Percentiles rank a stretch among this genome's conserved stretches.
Evolutionary conservation across 2,113 vertebrate species (phyloP).

Genomic region (Brachionichthys hirsutus): DNA sequence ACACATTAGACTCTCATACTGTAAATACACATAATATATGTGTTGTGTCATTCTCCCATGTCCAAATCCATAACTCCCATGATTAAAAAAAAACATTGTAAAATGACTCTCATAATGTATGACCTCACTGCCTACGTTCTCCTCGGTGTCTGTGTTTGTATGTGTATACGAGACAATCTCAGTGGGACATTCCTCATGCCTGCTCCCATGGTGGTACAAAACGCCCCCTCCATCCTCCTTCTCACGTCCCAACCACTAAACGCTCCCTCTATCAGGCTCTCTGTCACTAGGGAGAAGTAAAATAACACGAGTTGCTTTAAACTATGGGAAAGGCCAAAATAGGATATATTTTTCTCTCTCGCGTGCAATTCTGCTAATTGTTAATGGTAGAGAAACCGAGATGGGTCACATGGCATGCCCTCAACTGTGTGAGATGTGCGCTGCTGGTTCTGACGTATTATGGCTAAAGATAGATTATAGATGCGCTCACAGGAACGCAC

Average conservation of each 20-base stretch:
- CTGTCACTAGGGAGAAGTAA: conserved; percentile 43
- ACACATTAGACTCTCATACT: conserved; percentile 1
- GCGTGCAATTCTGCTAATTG: conserved; percentile 13
- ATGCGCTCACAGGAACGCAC: conserved; percentile 22
- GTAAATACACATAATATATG: conserved; percentile 6
- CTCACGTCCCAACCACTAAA: conserved; percentile 62
- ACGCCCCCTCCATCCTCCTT: conserved; percentile 71
- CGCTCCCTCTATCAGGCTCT: conserved; percentile 38
- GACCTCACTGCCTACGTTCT: conserved; percentile 24
- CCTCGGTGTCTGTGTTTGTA: conserved; percentile 9
- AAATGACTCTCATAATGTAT: conserved; percentile 29
- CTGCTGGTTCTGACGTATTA: conserved; percentile 56
- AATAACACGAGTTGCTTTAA: conserved; percentile 50
- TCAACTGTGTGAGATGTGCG: conserved; percentile 61
- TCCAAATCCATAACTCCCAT: conserved; percentile 21
- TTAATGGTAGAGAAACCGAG: conserved; percentile 29
- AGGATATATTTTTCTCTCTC: conserved; percentile 51
- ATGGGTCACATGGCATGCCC: conserved; percentile 64
- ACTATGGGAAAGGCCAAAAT: conserved; percentile 70
- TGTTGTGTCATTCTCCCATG: conserved; percentile 55
- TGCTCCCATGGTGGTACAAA: conserved; percentile 59
- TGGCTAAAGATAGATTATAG: conserved; percentile 63
- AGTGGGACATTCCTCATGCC: conserved; percentile 55
- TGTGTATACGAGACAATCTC: conserved; percentile 44
- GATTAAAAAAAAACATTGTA: conserved; percentile 18